Evolutionary conservation across 2,113 vertebrate genomes (phyloP).

Genomic region (Oreochromis niloticus): DNA sequence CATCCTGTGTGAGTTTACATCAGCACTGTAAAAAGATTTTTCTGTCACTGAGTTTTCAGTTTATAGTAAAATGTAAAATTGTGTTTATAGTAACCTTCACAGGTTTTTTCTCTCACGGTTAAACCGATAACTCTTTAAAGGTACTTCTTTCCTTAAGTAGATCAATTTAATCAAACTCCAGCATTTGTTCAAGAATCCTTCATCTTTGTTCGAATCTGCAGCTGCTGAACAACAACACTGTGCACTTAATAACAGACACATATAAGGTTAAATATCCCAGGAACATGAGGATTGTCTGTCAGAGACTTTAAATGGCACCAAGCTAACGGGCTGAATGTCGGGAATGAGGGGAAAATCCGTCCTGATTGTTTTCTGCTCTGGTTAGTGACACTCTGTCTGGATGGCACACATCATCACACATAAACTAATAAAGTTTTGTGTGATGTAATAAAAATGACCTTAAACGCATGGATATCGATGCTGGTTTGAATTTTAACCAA

Average conservation of each 20-base stretch:
- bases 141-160: background rate
- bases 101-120: background rate
- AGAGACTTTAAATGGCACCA: background rate
- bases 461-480: background rate
- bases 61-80: background rate
- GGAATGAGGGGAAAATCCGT: background rate
- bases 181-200: background rate
- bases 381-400: fast-evolving
- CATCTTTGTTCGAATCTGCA: background rate
- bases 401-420: background rate
- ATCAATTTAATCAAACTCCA: background rate
- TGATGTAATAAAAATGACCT: background rate
- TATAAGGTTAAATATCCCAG: background rate
- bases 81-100: background rate
- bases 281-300: background rate
- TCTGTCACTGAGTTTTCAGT: background rate
- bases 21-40: background rate
- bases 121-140: background rate
- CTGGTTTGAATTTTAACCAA: background rate
- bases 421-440: background rate
- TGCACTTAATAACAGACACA: background rate
- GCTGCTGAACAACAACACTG: background rate
- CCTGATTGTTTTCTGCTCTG: background rate
- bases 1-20: background rate
- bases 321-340: background rate